Conservation (phyloP, 2,797 vertebrate species). For the Platalea minor region DNA sequence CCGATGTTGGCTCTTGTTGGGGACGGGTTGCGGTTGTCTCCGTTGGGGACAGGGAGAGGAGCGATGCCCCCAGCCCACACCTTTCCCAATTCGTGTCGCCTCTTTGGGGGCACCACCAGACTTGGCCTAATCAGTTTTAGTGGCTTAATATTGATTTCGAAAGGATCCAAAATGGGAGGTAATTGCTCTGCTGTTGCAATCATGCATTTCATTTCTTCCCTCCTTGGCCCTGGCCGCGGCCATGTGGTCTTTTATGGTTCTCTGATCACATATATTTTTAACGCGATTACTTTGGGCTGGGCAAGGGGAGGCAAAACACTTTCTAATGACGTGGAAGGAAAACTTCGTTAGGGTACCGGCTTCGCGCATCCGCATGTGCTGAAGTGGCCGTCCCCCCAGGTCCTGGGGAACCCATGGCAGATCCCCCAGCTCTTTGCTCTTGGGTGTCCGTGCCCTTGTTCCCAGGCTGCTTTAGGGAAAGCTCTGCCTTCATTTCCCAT, state of each 20-base stretch:
- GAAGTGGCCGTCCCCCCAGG: neutral
- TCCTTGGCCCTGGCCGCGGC: rapidly evolving
- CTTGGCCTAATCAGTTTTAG: neutral
- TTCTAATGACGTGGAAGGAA: neutral
- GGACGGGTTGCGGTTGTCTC: neutral
- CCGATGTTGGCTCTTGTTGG: rapidly evolving
- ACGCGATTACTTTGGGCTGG: neutral
- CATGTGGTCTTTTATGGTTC: neutral
- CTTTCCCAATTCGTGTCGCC: neutral
- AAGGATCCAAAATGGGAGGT: neutral
- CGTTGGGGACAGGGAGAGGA: rapidly evolving
- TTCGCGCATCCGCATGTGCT: rapidly evolving
- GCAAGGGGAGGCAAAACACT: neutral
- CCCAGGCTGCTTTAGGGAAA: neutral
- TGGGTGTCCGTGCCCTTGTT: rapidly evolving
- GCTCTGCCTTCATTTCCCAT: neutral
- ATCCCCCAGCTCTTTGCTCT: neutral
- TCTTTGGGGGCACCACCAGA: neutral
- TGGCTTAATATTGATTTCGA: neutral
- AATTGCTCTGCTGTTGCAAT: neutral
- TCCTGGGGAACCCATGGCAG: neutral
- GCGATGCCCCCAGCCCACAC: neutral
- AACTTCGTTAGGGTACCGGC: neutral
- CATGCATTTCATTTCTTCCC: neutral
- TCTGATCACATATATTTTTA: neutral